Percentiles rank a stretch among this genome's conserved stretches.
These are phyloP conservation scores for Diaperis boleti DNA, from an alignment of 2,888 invertebrate genomes.

Conservation along the genomic window DNA sequence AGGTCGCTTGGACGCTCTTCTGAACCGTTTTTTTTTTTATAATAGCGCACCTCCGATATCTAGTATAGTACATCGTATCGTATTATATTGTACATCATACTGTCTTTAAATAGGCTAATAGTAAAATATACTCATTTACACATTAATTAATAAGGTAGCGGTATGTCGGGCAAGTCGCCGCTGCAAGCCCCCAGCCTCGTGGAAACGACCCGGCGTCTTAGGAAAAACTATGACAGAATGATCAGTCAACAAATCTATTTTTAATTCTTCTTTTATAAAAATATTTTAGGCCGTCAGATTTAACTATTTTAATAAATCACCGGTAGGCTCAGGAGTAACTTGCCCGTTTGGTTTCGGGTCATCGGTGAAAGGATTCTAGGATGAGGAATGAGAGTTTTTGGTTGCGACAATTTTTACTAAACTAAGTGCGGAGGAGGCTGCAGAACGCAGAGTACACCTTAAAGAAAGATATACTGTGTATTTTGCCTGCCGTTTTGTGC, in stretches of 20 bases:
- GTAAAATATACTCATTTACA: slow-evolving; percentile 65
- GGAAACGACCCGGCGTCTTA: slow-evolving; percentile 48
- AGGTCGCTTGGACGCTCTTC: slow-evolving; percentile 54
- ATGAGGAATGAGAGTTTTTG: slow-evolving; percentile 52
- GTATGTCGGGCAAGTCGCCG: neutral
- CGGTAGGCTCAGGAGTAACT: slow-evolving; percentile 13
- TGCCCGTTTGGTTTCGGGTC: slow-evolving; percentile 35
- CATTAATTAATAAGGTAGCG: slow-evolving; percentile 53
- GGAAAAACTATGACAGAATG: slow-evolving; percentile 60
- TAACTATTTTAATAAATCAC: slow-evolving; percentile 47
- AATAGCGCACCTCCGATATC: slow-evolving; percentile 53
- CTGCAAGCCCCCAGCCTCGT: slow-evolving; percentile 7
- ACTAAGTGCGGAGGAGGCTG: slow-evolving; percentile 51
- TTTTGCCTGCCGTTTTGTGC: slow-evolving; percentile 54
- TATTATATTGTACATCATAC: slow-evolving; percentile 55
- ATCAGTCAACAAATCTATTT: slow-evolving; percentile 63
- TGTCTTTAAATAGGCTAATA: slow-evolving; percentile 58
- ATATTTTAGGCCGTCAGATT: slow-evolving; percentile 64
- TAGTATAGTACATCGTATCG: slow-evolving; percentile 54
- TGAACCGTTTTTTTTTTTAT: slow-evolving; percentile 42
- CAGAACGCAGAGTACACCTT: slow-evolving; percentile 11
- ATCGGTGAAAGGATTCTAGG: slow-evolving; percentile 42
- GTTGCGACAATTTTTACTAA: slow-evolving; percentile 57
- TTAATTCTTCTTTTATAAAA: slow-evolving; percentile 56
- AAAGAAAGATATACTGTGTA: slow-evolving; percentile 1